phyloP scores from a whole-genome alignment of 2,888 invertebrate species.

The Exocentrus adspersus region DNA sequence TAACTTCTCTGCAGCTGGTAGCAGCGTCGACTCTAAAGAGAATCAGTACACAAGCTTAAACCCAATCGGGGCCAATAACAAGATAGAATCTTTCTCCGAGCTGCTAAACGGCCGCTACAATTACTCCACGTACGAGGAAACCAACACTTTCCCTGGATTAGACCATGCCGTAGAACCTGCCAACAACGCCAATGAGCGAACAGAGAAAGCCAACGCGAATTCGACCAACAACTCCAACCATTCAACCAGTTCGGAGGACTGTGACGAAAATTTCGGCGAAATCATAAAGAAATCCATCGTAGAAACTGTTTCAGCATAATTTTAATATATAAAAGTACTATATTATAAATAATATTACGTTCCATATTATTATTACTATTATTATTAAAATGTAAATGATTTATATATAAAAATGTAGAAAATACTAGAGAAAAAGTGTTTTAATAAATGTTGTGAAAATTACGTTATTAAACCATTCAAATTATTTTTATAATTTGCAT shows the following conservation, averaged over 20 bases:
- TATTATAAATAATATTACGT: constrained; percentile 56
- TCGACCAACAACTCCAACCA: constrained; percentile 35
- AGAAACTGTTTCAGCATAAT: constrained; percentile 86
- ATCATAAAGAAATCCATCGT: constrained; percentile 93
- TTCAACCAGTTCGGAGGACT: constrained; percentile 60
- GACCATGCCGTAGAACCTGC: constrained; percentile 34
- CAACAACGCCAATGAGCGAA: constrained; percentile 49
- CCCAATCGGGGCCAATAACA: constrained; percentile 73
- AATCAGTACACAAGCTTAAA: constrained; percentile 75
- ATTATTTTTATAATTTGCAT: constrained; percentile 31
- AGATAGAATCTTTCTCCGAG: constrained; percentile 77
- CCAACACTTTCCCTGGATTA: constrained; percentile 55
- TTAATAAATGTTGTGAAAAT: constrained; percentile 65
- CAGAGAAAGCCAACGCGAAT: constrained; percentile 41
- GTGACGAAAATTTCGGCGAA: constrained; percentile 86
- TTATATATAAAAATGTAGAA: constrained; percentile 63
- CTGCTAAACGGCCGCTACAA: constrained; percentile 69
- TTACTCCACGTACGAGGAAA: constrained; percentile 66
- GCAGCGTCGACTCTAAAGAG: constrained; percentile 65
- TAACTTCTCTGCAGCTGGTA: constrained; percentile 55
- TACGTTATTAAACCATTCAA: constrained; percentile 45
- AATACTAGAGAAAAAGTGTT: constrained; percentile 62
- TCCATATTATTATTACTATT: constrained; percentile 58
- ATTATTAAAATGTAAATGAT: constrained; percentile 60
- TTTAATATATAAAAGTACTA: constrained; percentile 41